Evolutionary conservation across 2,888 invertebrate species (phyloP).

Genomic region (Erebia aethiops): DNA sequence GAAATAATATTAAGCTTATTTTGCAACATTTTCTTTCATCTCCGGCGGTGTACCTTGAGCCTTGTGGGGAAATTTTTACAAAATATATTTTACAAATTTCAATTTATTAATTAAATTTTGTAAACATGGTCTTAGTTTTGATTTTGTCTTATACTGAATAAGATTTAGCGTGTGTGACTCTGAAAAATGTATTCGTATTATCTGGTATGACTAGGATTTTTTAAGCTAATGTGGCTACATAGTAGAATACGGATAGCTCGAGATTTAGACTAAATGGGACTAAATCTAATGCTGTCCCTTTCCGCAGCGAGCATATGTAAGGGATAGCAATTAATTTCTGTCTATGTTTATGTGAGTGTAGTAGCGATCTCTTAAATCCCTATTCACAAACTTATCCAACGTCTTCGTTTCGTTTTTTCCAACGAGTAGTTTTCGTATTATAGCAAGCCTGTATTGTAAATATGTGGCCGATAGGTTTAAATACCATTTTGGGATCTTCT

Average conservation of each 20-base stretch:
- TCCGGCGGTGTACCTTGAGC: no score
- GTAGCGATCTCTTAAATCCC: no score
- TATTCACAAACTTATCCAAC: no score
- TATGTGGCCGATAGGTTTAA: constrained; percentile 29
- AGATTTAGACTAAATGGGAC: no score
- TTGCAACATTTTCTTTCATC: no score
- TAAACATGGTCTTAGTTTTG: not conserved
- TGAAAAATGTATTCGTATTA: not conserved
- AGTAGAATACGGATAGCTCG: no score
- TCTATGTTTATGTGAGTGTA: no score
- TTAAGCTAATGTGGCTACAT: not conserved
- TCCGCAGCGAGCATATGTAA: no score
- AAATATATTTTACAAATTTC: not conserved
- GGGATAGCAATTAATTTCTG: no score
- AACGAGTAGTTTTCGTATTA: not conserved
- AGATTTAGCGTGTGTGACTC: not conserved
- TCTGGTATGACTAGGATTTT: not conserved
- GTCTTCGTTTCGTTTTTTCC: no score
- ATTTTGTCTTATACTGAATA: not conserved
- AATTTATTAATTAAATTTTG: not conserved
- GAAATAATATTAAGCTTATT: no score
- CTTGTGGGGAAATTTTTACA: not conserved
- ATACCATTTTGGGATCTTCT: constrained; percentile 3
- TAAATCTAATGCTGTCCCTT: no score
- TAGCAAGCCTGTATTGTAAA: constrained; percentile 34